Evolutionary conservation across 2,797 vertebrate genomes (phyloP), one percentile per base, ranked within the genome.

Genomic region (Monodelphis domestica): DNA sequence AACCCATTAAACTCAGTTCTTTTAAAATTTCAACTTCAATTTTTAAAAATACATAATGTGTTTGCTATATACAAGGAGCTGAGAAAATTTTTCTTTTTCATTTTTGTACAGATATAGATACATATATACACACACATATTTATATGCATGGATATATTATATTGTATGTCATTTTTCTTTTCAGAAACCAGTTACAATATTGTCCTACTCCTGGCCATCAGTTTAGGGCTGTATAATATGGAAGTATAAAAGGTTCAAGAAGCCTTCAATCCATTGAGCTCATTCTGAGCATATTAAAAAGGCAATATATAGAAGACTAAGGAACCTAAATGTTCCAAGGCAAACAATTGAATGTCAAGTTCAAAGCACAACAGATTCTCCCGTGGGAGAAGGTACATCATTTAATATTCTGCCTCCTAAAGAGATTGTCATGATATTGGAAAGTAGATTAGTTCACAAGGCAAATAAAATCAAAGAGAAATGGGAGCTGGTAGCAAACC

Each of bases 321-420:
- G 30, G 14, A 54, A 91, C 12, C 33, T 51, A 33, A 78, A 78
- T 17, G 30, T 12, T 57, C 50, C 28, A 2, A 0, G 3, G 45
- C 53, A 91, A 87, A 78, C 0, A 59, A 91, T 45, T 52, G 11
- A 93, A 95, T 50, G 38, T 45, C 14, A 91, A 4, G 0, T 33
- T 54, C n/a, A 21, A 92, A 90, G 90, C 9, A n/a, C 26, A 94
- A 70, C n/a, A 14, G 59, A 89, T 57, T 53, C 38, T 30, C 52
- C 54, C 21, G 2, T n/a, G 29, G 78, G 17, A 91, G 12, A 70
- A 89, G 89, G 93, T 89, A 88, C 59, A 51, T 51, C 57, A 93
- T 53, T 33, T 91, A 24, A 87, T 50, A 78, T 89, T 95, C 89
- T 92, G 70, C 30, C 94, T 95, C 56, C 88, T 93, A 59, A 89